Conservation (phyloP, 2,888 invertebrate genomes). For the Catonia carolina region DNA sequence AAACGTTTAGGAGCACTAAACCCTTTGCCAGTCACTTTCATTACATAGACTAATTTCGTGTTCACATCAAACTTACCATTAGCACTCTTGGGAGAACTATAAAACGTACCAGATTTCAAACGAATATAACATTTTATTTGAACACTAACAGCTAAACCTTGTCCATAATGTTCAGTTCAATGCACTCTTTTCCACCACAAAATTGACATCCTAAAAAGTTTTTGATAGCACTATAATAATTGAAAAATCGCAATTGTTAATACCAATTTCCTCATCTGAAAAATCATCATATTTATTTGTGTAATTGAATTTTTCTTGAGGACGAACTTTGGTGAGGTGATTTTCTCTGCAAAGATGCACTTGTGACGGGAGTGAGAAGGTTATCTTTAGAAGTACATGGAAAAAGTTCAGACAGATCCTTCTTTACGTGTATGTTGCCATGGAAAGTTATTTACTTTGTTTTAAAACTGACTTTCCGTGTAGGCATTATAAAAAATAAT, state of each 20-base stretch:
- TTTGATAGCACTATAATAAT: neutral
- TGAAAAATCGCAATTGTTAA: neutral
- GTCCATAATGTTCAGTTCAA: neutral
- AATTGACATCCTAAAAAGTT: neutral
- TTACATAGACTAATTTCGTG: neutral
- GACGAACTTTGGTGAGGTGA: too few species aligned
- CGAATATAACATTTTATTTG: constrained; percentile 1
- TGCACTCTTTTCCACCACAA: constrained; percentile 8
- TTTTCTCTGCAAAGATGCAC: too few species aligned
- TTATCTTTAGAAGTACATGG: neutral
- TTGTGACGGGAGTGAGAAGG: too few species aligned
- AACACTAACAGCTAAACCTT: neutral
- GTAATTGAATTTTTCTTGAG: too few species aligned
- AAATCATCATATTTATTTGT: neutral
- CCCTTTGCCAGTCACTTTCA: neutral
- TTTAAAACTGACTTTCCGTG: neutral
- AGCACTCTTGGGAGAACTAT: neutral
- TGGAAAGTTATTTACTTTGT: neutral
- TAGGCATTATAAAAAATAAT: neutral
- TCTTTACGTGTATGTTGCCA: neutral
- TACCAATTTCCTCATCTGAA: neutral
- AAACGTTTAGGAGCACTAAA: constrained; percentile 2
- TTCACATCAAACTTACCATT: constrained; percentile 7
- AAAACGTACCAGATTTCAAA: neutral
- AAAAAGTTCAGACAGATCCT: neutral